Conservation (phyloP, 2,797 vertebrate genomes). For the Eleutherodactylus coqui region DNA sequence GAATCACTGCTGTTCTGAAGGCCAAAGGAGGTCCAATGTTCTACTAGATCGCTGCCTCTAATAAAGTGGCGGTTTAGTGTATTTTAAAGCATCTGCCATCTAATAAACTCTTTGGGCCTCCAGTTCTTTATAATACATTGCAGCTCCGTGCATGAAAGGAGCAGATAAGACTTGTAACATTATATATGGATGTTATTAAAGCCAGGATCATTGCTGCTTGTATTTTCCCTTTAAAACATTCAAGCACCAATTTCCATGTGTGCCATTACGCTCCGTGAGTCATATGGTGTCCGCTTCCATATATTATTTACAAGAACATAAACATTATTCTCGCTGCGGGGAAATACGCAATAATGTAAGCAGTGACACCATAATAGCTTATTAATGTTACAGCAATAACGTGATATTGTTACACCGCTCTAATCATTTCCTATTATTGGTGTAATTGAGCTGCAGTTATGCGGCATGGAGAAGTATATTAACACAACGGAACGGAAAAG, state of each 20-base stretch:
- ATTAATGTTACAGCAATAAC: conserved; percentile 55
- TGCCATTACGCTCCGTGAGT: conserved; percentile 34
- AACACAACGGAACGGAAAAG: conserved; percentile 17
- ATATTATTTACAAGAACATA: conserved; percentile 37
- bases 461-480: conserved; percentile 38
- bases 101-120: neutral
- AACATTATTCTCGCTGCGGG: conserved; percentile 37
- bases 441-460: conserved; percentile 53
- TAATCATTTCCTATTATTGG: conserved; percentile 54
- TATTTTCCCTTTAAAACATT: conserved; percentile 31
- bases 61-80: too few relatives aligned
- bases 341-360: conserved; percentile 48
- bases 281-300: conserved; percentile 28
- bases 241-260: conserved; percentile 33
- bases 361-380: conserved; percentile 45
- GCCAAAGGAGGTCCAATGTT: too few relatives aligned
- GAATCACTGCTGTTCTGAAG: too few relatives aligned
- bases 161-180: neutral
- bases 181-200: conserved; percentile 25
- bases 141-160: neutral
- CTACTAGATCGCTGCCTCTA: too few relatives aligned
- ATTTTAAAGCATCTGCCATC: neutral
- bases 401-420: conserved; percentile 48
- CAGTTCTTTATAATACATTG: neutral
- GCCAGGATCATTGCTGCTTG: neutral